Base-by-base conservation (phyloP, 2,113 vertebrate species). In the Semicossyphus pulcher region DNA sequence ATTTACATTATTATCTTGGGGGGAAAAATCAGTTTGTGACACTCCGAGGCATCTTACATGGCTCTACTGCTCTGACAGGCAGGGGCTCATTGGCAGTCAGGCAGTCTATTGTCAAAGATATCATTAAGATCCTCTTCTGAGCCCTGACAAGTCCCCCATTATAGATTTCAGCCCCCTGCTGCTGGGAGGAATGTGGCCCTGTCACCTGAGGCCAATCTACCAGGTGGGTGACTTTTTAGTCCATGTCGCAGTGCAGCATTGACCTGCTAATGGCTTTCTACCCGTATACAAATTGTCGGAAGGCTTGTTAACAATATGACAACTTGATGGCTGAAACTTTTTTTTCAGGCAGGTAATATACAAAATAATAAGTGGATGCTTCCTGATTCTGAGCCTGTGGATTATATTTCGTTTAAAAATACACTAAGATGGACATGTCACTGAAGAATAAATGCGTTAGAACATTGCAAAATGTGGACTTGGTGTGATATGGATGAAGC, bases 191-290 rank as follows among this genome's bases (percentile, higher is more conserved):
- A 83, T 70, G 49, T 71, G 76, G 79, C 51, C 72, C 81, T 90
- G 89, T 92, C 88, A 88, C 92, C 91, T 68, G 67, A 72, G 84
- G 92, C 90, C 84, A 82, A 80, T 89, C 84, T 87, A 29, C 26
- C 44, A 74, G 60, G 47, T 72, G n/a, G 49, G 80, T 48, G 53
- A 77, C 75, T 66, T 79, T 87, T 87, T 54, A 74, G 75, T 63
- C 74, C 47, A 34, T 77, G 85, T 85, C 68, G 67, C 49, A 29
- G 52, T 63, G 61, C 57, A 41, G 66, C 36, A 60, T 36, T 88
- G 81, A 86, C 86, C 71, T 23, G 51, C 74, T 89, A 88, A 81
- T 90, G 78, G 66, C 69, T 79, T 89, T 65, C 72, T 34, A n/a
- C 65, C 45, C 15, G 3, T 78, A 28, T 70, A 78, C 49, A 71